These are phyloP conservation scores for Melospiza georgiana DNA, from an alignment of 2,113 vertebrate species.

Conservation along the genomic window DNA sequence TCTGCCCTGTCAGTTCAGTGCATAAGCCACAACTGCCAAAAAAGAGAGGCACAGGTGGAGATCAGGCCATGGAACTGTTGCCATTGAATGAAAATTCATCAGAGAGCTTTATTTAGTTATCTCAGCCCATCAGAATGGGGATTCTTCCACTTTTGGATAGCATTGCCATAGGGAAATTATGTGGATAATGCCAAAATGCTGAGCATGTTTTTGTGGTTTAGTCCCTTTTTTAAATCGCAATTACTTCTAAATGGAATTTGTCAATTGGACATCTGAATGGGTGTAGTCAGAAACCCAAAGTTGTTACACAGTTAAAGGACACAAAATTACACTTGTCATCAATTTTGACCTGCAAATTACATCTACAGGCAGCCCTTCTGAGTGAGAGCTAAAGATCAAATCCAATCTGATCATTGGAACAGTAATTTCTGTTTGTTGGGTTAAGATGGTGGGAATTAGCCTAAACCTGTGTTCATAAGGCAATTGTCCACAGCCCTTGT, in stretches of 20 bases:
- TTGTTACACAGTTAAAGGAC: not conserved
- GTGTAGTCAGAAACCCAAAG: not conserved
- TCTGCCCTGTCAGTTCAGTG: not conserved
- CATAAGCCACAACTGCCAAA: not conserved
- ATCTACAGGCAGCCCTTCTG: not conserved
- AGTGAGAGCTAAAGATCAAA: not conserved
- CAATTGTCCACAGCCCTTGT: not conserved
- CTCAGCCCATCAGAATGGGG: not conserved
- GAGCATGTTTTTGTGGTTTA: not conserved
- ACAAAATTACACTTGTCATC: not conserved
- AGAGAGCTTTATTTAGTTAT: not conserved
- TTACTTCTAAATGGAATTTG: not conserved
- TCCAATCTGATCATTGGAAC: not conserved
- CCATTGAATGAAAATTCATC: not conserved
- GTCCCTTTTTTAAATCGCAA: not conserved
- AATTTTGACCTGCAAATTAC: not conserved
- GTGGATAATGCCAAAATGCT: not conserved
- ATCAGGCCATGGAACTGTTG: not conserved
- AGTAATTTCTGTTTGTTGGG: not conserved
- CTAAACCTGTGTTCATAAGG: not conserved
- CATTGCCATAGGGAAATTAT: not conserved
- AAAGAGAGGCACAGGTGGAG: not conserved
- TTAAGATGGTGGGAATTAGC: not conserved
- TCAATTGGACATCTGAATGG: not conserved
- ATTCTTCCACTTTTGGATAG: not conserved